These are phyloP conservation scores for Porites evermanni DNA, from an alignment of 92 coral and sea anemone species.

Conservation along the genomic window DNA sequence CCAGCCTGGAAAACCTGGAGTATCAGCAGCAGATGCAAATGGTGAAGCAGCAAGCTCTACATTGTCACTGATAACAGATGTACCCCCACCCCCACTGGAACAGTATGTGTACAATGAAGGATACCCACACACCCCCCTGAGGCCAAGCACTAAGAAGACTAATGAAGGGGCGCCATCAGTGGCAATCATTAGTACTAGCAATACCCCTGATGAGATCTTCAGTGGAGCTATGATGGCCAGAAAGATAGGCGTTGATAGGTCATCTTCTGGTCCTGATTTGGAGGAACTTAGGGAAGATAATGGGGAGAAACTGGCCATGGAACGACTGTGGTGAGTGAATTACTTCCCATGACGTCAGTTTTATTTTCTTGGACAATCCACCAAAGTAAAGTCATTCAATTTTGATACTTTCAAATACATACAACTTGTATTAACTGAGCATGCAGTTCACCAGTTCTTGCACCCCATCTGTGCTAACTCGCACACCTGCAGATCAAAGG, in stretches of 20 bases:
- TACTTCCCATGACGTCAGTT: too few relatives aligned
- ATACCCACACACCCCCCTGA: slow-evolving; percentile 72
- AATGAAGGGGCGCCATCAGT: slow-evolving; percentile 39
- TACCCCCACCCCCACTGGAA: slow-evolving; percentile 92
- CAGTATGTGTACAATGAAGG: slow-evolving; percentile 92
- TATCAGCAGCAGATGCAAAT: not conserved
- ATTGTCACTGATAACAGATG: slow-evolving; percentile 82
- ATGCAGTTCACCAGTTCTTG: too few relatives aligned
- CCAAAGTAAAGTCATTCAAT: too few relatives aligned
- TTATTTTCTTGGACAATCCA: too few relatives aligned
- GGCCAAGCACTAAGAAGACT: slow-evolving; percentile 69
- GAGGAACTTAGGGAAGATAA: slow-evolving; percentile 67
- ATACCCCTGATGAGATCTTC: slow-evolving; percentile 77
- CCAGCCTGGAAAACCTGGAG: too few relatives aligned
- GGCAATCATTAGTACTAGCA: slow-evolving; percentile 37
- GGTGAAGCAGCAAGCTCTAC: slow-evolving; percentile 47
- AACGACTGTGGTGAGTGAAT: slow-evolving; percentile 72
- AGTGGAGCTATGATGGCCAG: slow-evolving; percentile 88
- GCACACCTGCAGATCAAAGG: too few relatives aligned
- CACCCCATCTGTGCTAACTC: too few relatives aligned
- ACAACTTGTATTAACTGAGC: too few relatives aligned
- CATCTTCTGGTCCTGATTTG: slow-evolving; percentile 61
- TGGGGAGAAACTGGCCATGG: slow-evolving; percentile 84
- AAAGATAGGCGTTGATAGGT: slow-evolving; percentile 78
- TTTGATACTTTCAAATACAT: too few relatives aligned